Base-by-base conservation (phyloP, 2,797 vertebrate species). In the Phyllotis vaccarum region DNA sequence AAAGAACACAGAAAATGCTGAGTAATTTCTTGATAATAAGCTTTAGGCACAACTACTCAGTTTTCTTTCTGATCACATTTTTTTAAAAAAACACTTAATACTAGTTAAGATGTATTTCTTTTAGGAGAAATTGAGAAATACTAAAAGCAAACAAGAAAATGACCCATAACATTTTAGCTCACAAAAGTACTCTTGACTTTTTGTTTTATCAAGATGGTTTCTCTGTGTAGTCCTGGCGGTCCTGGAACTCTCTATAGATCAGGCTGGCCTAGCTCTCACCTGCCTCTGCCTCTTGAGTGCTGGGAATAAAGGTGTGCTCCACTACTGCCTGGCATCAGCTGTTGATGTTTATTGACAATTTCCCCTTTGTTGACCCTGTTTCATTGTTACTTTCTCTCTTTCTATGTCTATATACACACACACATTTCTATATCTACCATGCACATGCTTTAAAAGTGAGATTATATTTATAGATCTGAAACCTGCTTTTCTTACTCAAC, bases 101-200 rank as follows among this genome's bases (percentile, higher is more conserved):
- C 66, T 56, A 64, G 6, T 68, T 75, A 80, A 90, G 21, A 83
- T 37, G 40, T 62, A 40, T 80, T 80, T 70, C n/a, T 75, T 86
- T n/a, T 37, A 72, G 40, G 76, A 74, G 90, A 89, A 91, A 54
- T 34, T 85, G 74, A 13, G 83, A 88, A 85, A 81, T 64, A 78
- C 60, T 94, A 91, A 89, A 93, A 83, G 37, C 81, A 93, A 91
- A 66, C 37, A 75, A 93, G 64, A 46, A 90, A 93, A 82, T 82
- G n/a, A 68, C 31, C 2, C 43, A 46, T 37, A 79, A 24, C 49
- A 87, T 91, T 89, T 89, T 80, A 78, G 3, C 6, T 93, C n/a
- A 83, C 27, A 95, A 74, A 95, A 93, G 46, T 89, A 70, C 43
- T 24, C 21, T 17, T 56, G 17, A 2, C 16, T 56, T 56, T 56